A percentile compares a stretch with the other conserved stretches of the same genome.
These are phyloP conservation scores for Carterocephalus palaemon DNA, from an alignment of 2,888 invertebrate genomes.

Conservation along the genomic window DNA sequence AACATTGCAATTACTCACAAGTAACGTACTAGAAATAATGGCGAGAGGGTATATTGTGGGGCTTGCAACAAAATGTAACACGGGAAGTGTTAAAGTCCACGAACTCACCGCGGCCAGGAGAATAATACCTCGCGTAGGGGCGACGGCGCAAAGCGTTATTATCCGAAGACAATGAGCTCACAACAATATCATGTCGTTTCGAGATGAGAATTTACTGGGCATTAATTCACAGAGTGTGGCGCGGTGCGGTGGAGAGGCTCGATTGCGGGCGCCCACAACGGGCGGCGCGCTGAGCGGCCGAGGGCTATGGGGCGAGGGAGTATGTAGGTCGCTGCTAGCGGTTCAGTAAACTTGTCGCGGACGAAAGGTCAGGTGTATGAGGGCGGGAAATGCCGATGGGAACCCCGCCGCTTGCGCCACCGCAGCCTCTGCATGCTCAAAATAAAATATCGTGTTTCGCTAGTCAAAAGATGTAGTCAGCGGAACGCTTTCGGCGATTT, in stretches of 20 bases:
- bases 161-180: conserved; percentile 43
- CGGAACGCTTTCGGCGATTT: no score
- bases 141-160: conserved; percentile 7
- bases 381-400: conserved; percentile 71
- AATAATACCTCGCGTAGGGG: conserved; percentile 8
- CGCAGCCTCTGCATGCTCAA: no score
- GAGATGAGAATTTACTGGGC: conserved; percentile 56
- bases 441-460: no score
- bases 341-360: conserved; percentile 74
- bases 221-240: conserved; percentile 53
- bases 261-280: conserved; percentile 61
- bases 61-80: conserved; percentile 10
- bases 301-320: conserved; percentile 49
- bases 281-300: conserved; percentile 35
- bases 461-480: no score
- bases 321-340: conserved; percentile 72
- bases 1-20: conserved; percentile 5
- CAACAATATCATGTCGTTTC: conserved; percentile 59
- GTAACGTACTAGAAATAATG: conserved; percentile 1
- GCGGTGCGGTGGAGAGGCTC: conserved; percentile 55
- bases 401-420: conserved; percentile 47
- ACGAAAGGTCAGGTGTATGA: conserved; percentile 77
- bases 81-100: conserved; percentile 12
- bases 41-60: not conserved
- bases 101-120: conserved; percentile 26